These are phyloP conservation scores for Stictocephala bisonia DNA, from an alignment of 2,888 invertebrate genomes.

Conservation along the genomic window DNA sequence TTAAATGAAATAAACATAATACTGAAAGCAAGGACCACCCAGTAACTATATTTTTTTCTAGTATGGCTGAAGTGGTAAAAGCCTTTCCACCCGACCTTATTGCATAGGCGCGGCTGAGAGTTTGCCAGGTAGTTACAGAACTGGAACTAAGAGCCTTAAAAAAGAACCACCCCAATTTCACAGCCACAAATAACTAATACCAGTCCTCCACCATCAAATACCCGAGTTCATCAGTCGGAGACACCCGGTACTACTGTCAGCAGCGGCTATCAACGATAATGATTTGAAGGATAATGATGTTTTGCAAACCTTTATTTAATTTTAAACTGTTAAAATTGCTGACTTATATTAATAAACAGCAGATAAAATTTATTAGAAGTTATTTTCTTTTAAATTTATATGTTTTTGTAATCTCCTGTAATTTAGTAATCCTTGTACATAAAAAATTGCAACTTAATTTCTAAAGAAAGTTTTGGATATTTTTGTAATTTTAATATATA, in stretches of 20 bases:
- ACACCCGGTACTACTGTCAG: not conserved
- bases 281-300: too few species aligned
- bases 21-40: not conserved
- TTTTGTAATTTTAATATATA: too few species aligned
- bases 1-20: too few species aligned
- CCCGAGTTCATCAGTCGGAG: not conserved
- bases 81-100: constrained; percentile 19
- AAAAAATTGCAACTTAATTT: too few species aligned
- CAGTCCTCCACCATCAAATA: not conserved
- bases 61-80: constrained; percentile 20
- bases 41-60: constrained; percentile 11
- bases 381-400: too few species aligned
- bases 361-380: too few species aligned
- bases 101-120: constrained; percentile 15
- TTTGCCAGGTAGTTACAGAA: constrained; percentile 22
- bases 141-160: constrained; percentile 18
- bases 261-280: not conserved
- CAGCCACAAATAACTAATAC: not conserved
- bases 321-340: too few species aligned
- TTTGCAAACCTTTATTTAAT: too few species aligned
- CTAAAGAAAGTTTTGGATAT: too few species aligned
- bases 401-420: too few species aligned
- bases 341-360: too few species aligned
- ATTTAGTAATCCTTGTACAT: too few species aligned
- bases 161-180: not conserved